Evolutionary conservation across 2,797 vertebrate species (phyloP), one percentile per base, ranked within the genome.

Genomic region (Xenopus petersii): DNA sequence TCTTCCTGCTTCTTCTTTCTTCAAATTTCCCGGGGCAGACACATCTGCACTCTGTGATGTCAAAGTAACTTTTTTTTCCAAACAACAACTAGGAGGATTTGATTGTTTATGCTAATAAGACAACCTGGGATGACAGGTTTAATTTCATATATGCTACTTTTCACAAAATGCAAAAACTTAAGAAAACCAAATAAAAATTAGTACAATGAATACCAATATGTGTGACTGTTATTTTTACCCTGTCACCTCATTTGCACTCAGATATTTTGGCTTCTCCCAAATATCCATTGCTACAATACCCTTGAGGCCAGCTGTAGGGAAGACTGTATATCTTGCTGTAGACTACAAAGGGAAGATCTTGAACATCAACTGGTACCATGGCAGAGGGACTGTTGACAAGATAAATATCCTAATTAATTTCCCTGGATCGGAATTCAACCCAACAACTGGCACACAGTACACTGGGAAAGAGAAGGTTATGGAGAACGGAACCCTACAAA

Each of bases 341-440:
- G 13, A 24, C 17, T 59, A 59, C 13, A 21, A 24, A 10, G 5
- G 21, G 17, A 9, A 59, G 48, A 30, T 67, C 13, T 12, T 54
- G 1, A 67, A 30, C 6, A 67, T 67, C 49, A 67, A 67, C 48
- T 67, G 65, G 65, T 67, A 54, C 48, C 26, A 24, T 54, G 49
- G 65, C 4, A 15, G 12, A 2, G 16, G 4, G 0, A 67, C 65
- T 33, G 5, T 12, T 10, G 16, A 30, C 24, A 3, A 4, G 4
- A 30, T 26, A 16, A 55, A 54, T 67, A 67, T 67, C 30, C 24
- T 67, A 16, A 54, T 48, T 54, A 8, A 54, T 54, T 21, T 6
- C 13, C 48, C 24, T 55, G 65, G 48, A 54, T 54, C 48, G 33
- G 26, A 30, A 3, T 51, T 30, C 12, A 3, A 2, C 13, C 49